Base-by-base conservation (phyloP, 1,140 invertebrate genomes). In the Asobara japonica region DNA sequence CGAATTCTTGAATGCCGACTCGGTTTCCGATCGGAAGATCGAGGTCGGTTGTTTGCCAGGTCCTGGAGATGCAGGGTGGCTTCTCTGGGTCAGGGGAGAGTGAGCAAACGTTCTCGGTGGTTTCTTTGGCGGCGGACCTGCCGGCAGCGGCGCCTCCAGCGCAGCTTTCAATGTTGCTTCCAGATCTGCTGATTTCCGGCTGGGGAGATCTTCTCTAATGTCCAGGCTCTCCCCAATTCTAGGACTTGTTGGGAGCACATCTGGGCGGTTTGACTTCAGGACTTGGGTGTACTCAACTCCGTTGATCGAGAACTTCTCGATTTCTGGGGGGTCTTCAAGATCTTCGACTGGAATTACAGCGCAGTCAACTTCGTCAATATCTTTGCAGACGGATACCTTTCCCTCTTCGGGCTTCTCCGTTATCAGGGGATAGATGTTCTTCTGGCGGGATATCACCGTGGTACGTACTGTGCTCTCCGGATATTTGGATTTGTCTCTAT, bases 101-200 rank as follows among this genome's bases (percentile, higher is more conserved):
- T 90, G 89, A 65, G 87, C 86, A 79, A 93, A 92, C 5, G 90
- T 91, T 79, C 93, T 81, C 1, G 93, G 93, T 20, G 93, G 92
- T 80, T 94, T 94, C 76, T 90, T 90, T 0, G 92, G 93, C 30
- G 92, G 91, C 7, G 92, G 91, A 2, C 92, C 92, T 16, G 79
- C 31, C 0, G 92, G 92, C 69, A 93, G 79, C 0, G 91, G 91
- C 73, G 90, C 87, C 76, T 89, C 90, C 27, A 92, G 80, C 30
- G 90, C 91, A 56, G 88, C 89, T 77, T 90, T 91, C 25, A 92
- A 80, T 10, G 90, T 91, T 71, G 91, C 89, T 3, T 89, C 90
- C 69, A 89, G 76, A 65, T 82, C 78, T 70, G n/a, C 29, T 25
- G 31, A 51, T 71, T 78, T 78, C 31, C 65, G 45, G 69, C 74